phyloP scores from a whole-genome alignment of 2,888 invertebrate genomes.

The Cyrtodaria siliqua region DNA sequence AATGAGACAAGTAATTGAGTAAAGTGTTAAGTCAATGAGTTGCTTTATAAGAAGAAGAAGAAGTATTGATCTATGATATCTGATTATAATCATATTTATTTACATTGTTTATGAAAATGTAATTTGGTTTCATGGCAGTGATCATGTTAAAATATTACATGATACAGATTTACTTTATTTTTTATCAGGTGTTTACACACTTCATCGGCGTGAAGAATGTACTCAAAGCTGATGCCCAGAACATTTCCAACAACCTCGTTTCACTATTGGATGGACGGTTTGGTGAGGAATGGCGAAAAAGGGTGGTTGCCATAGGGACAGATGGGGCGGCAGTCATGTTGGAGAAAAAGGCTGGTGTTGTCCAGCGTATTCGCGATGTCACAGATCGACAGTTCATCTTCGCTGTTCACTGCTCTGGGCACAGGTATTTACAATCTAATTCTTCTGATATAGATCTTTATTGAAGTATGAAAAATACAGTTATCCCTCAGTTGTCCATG shows the following conservation, averaged over 20 bases:
- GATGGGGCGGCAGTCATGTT: conserved; percentile 22
- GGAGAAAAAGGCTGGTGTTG: conserved; percentile 5
- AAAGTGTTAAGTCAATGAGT: no score
- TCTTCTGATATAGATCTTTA: no score
- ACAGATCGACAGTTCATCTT: background rate
- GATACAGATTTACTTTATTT: background rate
- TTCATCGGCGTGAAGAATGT: conserved; percentile 30
- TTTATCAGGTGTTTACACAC: conserved; percentile 10
- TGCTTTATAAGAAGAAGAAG: no score
- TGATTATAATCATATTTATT: no score
- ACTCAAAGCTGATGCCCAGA: conserved; percentile 8
- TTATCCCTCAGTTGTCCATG: no score
- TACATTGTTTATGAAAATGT: no score
- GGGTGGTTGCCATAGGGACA: conserved; percentile 10
- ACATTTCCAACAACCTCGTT: conserved; percentile 6
- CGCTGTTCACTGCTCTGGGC: background rate
- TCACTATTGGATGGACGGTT: background rate
- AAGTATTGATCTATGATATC: no score
- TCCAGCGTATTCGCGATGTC: background rate
- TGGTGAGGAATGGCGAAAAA: conserved; percentile 9
- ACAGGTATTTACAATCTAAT: conserved; percentile 1
- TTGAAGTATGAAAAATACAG: no score
- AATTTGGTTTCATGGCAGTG: no score
- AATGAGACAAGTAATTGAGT: no score
- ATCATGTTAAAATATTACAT: no score